Conservation (phyloP, 2,888 invertebrate genomes). For the Ectemnius lituratus region DNA sequence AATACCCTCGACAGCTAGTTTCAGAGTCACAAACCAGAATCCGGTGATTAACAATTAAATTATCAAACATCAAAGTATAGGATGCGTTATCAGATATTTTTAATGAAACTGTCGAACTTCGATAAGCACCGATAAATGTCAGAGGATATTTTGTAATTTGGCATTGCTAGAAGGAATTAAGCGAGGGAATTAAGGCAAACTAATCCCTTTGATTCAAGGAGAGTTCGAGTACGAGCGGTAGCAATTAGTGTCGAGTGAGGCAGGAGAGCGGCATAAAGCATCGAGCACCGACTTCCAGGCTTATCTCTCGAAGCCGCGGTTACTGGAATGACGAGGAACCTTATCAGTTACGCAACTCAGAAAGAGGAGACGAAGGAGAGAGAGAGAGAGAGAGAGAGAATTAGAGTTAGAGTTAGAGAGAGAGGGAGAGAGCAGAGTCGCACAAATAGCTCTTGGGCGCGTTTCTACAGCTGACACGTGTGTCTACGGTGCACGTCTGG, state of each 20-base stretch:
- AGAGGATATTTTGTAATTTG: no score
- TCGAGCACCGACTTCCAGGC: slow-evolving; percentile 1
- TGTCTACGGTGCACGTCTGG: slow-evolving; percentile 26
- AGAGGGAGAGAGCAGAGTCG: neutral
- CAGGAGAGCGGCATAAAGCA: slow-evolving; percentile 5
- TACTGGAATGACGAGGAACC: slow-evolving; percentile 5
- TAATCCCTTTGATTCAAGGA: neutral
- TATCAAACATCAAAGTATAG: no score
- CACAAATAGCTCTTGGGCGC: slow-evolving; percentile 36
- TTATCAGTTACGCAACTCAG: slow-evolving; percentile 49
- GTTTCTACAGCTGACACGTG: slow-evolving; percentile 37
- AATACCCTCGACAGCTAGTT: no score
- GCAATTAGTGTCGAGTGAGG: neutral
- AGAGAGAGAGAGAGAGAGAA: no score
- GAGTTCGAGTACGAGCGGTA: neutral
- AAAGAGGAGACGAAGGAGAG: no score
- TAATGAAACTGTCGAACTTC: no score
- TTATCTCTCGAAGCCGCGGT: slow-evolving; percentile 11
- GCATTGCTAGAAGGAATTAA: no score
- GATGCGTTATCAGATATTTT: no score
- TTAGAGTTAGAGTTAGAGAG: no score
- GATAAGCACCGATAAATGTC: no score
- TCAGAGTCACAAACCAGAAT: no score
- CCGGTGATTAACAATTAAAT: no score
- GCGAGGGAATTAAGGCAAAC: slow-evolving; percentile 7